phyloP scores from a whole-genome alignment of 2,113 vertebrate genomes.

The Jaculus jaculus region DNA sequence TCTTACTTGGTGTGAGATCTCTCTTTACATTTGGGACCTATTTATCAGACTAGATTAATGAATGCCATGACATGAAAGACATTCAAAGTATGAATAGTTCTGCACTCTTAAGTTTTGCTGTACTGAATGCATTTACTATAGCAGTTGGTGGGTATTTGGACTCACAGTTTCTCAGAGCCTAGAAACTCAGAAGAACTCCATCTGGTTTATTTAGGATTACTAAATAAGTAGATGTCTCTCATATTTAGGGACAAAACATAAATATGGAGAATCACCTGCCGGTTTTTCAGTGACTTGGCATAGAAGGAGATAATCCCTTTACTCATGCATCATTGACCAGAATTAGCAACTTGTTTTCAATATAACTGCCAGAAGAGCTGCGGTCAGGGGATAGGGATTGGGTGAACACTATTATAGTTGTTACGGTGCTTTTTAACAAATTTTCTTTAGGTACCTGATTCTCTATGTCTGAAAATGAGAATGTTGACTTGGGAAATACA shows the following conservation, averaged over 20 bases:
- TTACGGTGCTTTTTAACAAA: not conserved
- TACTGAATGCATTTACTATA: not conserved
- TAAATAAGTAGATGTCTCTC: no score
- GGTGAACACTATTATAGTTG: not conserved
- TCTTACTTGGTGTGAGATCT: not conserved
- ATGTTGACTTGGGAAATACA: not conserved
- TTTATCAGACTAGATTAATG: not conserved
- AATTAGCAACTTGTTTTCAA: not conserved
- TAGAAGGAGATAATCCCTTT: not conserved
- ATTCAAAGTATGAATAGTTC: not conserved
- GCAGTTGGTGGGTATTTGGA: accelerated
- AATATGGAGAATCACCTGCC: no score
- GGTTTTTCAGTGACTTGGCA: no score
- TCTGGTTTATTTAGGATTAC: no score
- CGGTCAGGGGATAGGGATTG: not conserved
- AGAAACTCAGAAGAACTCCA: no score
- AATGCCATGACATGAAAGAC: not conserved
- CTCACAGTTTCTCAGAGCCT: not conserved
- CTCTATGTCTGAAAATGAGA: not conserved
- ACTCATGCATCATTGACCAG: not conserved
- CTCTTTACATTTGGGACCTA: not conserved
- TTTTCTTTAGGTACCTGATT: not conserved
- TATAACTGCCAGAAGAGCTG: not conserved
- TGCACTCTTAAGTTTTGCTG: not conserved
- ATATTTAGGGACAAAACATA: no score